These are phyloP conservation scores for Spicauda simplicius DNA, from an alignment of 2,888 invertebrate species.

Conservation along the genomic window DNA sequence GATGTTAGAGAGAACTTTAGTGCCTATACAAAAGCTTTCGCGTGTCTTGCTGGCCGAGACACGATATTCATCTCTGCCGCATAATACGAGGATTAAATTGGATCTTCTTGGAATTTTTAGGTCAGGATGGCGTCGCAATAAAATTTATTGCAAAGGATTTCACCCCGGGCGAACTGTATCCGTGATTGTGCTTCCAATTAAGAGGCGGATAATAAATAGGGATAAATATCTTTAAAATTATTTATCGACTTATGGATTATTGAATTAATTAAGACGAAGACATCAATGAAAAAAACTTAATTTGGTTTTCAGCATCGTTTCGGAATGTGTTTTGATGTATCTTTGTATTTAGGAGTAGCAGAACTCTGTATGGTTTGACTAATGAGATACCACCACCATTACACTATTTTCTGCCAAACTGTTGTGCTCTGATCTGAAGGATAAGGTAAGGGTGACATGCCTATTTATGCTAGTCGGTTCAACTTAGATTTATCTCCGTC, in stretches of 20 bases:
- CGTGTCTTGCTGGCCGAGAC: constrained; percentile 41
- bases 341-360: too few relatives aligned
- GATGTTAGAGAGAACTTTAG: constrained; percentile 4
- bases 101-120: constrained; percentile 72
- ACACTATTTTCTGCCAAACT: too few relatives aligned
- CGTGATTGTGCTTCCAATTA: constrained; percentile 23
- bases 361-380: too few relatives aligned
- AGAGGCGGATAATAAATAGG: constrained; percentile 17
- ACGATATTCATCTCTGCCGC: constrained; percentile 49
- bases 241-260: constrained; percentile 5
- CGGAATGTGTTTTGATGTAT: too few relatives aligned
- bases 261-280: constrained; percentile 5
- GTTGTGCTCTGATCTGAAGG: too few relatives aligned
- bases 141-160: constrained; percentile 75
- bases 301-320: too few relatives aligned
- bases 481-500: too few relatives aligned
- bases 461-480: too few relatives aligned
- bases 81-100: constrained; percentile 77
- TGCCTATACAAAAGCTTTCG: constrained; percentile 23
- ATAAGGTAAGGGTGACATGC: too few relatives aligned
- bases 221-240: constrained; percentile 15
- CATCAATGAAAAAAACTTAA: too few relatives aligned
- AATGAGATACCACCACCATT: too few relatives aligned
- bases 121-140: constrained; percentile 55
- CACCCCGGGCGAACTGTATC: constrained; percentile 44